phyloP scores from a whole-genome alignment of 2,797 vertebrate species.

The Ptychadena robeensis region DNA sequence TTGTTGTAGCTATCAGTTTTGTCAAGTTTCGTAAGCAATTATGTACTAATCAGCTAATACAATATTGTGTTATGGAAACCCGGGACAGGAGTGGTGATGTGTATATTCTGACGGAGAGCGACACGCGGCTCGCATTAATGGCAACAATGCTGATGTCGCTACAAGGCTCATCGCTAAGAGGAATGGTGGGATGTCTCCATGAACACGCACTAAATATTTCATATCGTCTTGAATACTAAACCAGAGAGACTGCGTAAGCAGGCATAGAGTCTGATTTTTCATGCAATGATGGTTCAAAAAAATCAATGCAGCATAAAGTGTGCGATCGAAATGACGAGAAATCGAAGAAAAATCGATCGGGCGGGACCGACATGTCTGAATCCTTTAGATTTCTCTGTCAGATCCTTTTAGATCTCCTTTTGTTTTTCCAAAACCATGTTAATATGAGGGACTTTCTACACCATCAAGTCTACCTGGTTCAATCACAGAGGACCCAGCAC shows the following conservation, averaged over 20 bases:
- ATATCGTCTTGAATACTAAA: background rate
- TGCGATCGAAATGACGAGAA: too few species aligned
- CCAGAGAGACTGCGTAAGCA: background rate
- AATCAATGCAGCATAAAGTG: too few species aligned
- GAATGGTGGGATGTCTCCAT: constrained; percentile 8
- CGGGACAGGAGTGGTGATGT: constrained; percentile 19
- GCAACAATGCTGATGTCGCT: constrained; percentile 8
- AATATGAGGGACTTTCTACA: too few species aligned
- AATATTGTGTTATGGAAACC: constrained; percentile 47
- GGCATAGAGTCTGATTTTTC: too few species aligned
- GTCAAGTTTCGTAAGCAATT: constrained; percentile 58
- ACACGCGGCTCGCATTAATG: constrained; percentile 38
- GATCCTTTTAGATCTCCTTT: too few species aligned
- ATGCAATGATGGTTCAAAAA: too few species aligned
- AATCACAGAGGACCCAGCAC: too few species aligned
- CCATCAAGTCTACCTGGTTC: too few species aligned
- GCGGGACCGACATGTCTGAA: too few species aligned
- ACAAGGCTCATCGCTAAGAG: background rate
- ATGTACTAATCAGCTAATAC: constrained; percentile 58
- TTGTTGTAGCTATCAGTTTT: constrained; percentile 54
- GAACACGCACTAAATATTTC: background rate
- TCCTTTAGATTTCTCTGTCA: too few species aligned
- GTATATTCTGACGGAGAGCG: constrained; percentile 24
- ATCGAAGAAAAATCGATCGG: too few species aligned
- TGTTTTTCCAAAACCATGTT: too few species aligned